Evolutionary conservation across 1,140 invertebrate species (phyloP), one percentile per base, ranked within the genome.

Genomic region (Rhysida immarginata): DNA sequence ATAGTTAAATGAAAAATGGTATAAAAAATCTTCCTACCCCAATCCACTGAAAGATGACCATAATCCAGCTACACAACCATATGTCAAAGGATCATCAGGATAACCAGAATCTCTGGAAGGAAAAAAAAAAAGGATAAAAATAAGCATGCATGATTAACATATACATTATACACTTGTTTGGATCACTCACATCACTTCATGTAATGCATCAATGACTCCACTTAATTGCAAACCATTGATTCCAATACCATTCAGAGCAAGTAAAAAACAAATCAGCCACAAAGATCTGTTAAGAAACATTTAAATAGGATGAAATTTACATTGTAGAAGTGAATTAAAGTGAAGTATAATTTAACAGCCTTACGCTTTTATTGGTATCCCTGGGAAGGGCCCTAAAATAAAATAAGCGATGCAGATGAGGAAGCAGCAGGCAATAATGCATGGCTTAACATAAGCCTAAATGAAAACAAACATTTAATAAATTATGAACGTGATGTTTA

Each of bases 141-240:
- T 58, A n/a, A 53, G 13, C 16, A 25, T 3, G 8, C 26, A 26
- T 13, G 26, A 51, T 16, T 16, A 25, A 26, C 26, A 21, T n/a
- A 21, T 24, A 29, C 26, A 54, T 8, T 16, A 55, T 2, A n/a
- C 45, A 2, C 16, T 20, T 35, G n/a, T 21, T 27, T n/a, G 18
- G 26, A 25, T 16, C 20, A 66, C 65, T 63, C 48, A 66, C 65
- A 60, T 60, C 18, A 59, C 59, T 50, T 66, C 64, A 27, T 62
- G 50, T 56, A 67, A 59, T 35, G 66, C 65, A 48, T 66, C 64
- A 42, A 67, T 59, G 14, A 67, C 64, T 11, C 66, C 66, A n/a
- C 63, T 58, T n/a, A 67, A 60, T 60, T 67, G 66, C 52, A 66
- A 62, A 1, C 65, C 65, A 14, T 60, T 61, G 42, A 66, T 61